Conservation (phyloP, 2,113 vertebrate species). For the Chionodraco myersi region DNA sequence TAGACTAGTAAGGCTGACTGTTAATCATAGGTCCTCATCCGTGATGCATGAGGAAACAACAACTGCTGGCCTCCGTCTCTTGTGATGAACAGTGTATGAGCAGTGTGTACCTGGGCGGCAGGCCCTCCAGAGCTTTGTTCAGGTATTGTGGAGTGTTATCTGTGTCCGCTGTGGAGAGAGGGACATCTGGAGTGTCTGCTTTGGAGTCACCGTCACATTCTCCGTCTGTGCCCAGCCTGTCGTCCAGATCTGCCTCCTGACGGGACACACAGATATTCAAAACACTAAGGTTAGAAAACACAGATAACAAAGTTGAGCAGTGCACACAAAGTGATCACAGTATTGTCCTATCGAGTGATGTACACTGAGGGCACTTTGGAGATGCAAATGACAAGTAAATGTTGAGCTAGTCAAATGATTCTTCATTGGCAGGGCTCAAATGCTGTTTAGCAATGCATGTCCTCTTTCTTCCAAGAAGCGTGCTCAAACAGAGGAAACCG, state of each 20-base stretch:
- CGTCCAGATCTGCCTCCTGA: constrained; percentile 90
- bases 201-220: constrained; percentile 86
- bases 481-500: no score
- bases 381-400: constrained; percentile 29
- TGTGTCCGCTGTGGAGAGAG: constrained; percentile 82
- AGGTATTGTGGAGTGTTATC: constrained; percentile 97
- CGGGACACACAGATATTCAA: constrained; percentile 47
- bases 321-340: background rate
- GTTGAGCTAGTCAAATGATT: constrained; percentile 12
- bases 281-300: background rate
- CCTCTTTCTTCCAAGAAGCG: no score
- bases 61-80: background rate
- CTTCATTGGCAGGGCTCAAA: background rate
- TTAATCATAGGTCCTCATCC: background rate
- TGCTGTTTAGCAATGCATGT: no score
- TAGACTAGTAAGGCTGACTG: background rate
- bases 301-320: background rate
- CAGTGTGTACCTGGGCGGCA: constrained; percentile 90
- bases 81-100: background rate
- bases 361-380: background rate
- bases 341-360: background rate
- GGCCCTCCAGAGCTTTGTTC: constrained; percentile 93
- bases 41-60: background rate
- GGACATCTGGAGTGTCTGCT: constrained; percentile 84
- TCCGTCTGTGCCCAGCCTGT: constrained; percentile 84